Conservation (phyloP, 2,113 vertebrate species). For the Anas platyrhynchos region DNA sequence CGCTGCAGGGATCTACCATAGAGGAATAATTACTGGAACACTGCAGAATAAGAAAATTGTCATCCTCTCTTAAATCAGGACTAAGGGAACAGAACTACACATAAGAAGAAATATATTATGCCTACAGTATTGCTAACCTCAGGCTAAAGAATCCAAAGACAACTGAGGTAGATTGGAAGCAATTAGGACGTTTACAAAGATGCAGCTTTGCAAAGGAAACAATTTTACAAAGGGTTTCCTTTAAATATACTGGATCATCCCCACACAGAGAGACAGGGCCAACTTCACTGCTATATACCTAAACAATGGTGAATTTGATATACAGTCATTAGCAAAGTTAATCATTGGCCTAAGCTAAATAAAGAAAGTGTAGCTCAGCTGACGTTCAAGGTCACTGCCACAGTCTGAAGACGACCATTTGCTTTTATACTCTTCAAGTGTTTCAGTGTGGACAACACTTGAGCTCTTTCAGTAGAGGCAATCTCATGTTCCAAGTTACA, state of each 20-base stretch:
- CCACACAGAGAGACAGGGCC: not conserved
- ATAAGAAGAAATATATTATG: not conserved
- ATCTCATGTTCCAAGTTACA: not conserved
- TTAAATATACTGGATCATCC: not conserved
- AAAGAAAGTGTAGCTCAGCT: not conserved
- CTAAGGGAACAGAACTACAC: not conserved
- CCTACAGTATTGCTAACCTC: not conserved
- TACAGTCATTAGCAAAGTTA: slow-evolving; percentile 40
- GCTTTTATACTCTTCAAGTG: not conserved
- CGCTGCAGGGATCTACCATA: not conserved
- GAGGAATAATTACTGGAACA: not conserved
- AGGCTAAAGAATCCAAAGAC: not conserved
- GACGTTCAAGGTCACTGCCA: slow-evolving; percentile 38
- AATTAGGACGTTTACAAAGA: slow-evolving; percentile 4
- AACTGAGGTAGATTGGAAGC: slow-evolving; percentile 11
- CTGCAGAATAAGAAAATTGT: not conserved
- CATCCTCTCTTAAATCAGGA: not conserved
- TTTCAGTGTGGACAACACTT: not conserved
- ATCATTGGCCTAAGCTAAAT: slow-evolving; percentile 25
- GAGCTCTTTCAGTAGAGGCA: not conserved
- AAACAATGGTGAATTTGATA: slow-evolving; percentile 10
- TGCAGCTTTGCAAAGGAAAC: slow-evolving; percentile 1
- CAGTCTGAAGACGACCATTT: not conserved
- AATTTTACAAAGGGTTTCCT: slow-evolving; percentile 18
- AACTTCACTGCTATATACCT: not conserved